Base-by-base conservation (phyloP, 2,797 vertebrate genomes). In the Brachyrhaphis roseni region DNA sequence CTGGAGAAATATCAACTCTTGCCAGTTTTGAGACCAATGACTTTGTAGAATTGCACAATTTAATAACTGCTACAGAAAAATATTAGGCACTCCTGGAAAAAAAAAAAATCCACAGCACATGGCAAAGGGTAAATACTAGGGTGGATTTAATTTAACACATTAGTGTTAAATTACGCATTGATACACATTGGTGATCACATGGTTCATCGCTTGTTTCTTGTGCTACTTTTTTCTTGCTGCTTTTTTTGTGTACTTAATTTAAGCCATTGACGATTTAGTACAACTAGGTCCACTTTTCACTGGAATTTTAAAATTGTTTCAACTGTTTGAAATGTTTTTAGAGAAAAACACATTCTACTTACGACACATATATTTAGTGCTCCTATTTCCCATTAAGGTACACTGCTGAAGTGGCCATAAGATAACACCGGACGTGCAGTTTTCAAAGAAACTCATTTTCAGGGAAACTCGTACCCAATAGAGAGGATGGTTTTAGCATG, bases 21-120 rank as follows among this genome's bases (percentile, higher is more conserved):
- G 82, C 84, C 88, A 80, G 85, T 78, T 78, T 84, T 55, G 84
- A 87, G 72, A 91, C 78, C 59, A 16, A 34, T 82, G 72, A 90
- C 70, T 66, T 82, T 41, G 45, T 49, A 81, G 72, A 87, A 88
- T 28, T 78, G 68, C 31, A 62, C 6, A 62, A 62, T 62, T 62
- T 34, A 31, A 62, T 1, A 34, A 62, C 28, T 62, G 59, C 59
- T 62, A 34, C 59, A 62, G 31, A 16, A 18, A 34, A 15, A 62
- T 31, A 62, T 31, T 62, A 31, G n/a, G 16, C 31, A 8, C 12
- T 34, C 18, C 31, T 59, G 55, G n/a, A 28, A 59, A 57, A 11
- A 55, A 10, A 31, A 31, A 31, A 31, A 7, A 62, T 34, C 6
- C 6, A 18, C 5, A 62, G 31, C 13, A 62, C 5, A 7, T 16